Percentiles rank a stretch among this genome's conserved stretches.
Conservation (phyloP, 2,888 invertebrate species). For the Hypomecis atomaria region DNA sequence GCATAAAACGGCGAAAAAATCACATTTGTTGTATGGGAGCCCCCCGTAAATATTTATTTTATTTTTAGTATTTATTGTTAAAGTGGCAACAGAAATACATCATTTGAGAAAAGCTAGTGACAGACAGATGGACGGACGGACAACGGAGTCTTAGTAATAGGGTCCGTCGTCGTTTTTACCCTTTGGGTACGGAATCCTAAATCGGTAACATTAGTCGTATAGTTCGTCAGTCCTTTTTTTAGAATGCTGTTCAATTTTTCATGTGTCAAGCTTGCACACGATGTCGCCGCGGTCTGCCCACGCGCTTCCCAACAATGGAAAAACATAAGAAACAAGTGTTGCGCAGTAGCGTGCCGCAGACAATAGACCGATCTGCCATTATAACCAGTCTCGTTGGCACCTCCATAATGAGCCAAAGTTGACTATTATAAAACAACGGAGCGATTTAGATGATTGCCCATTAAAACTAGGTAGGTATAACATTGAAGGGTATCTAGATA, state of each 20-base stretch:
- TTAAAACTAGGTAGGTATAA: constrained; percentile 52
- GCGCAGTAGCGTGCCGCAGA: constrained; percentile 73
- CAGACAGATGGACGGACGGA: too few relatives aligned
- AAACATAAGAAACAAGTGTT: constrained; percentile 59
- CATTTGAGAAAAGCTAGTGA: too few relatives aligned
- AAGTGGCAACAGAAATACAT: too few relatives aligned
- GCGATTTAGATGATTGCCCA: constrained; percentile 61
- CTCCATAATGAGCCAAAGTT: constrained; percentile 57
- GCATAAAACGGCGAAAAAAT: too few relatives aligned
- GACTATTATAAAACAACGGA: constrained; percentile 64
- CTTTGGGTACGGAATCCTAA: neutral
- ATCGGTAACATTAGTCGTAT: constrained; percentile 4
- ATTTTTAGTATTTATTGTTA: too few relatives aligned
- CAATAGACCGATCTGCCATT: constrained; percentile 70
- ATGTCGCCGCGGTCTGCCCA: constrained; percentile 62
- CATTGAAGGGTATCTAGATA: constrained; percentile 48
- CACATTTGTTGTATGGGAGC: too few relatives aligned
- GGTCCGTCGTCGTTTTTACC: too few relatives aligned
- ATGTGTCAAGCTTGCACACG: constrained; percentile 41
- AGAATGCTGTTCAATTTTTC: constrained; percentile 38
- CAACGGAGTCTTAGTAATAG: too few relatives aligned
- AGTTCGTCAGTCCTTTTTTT: constrained; percentile 27
- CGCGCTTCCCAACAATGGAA: constrained; percentile 63
- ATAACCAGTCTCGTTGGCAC: constrained; percentile 56
- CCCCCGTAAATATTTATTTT: too few relatives aligned